phyloP scores from a whole-genome alignment of 2,113 vertebrate genomes.

The Vanacampus margaritifer region DNA sequence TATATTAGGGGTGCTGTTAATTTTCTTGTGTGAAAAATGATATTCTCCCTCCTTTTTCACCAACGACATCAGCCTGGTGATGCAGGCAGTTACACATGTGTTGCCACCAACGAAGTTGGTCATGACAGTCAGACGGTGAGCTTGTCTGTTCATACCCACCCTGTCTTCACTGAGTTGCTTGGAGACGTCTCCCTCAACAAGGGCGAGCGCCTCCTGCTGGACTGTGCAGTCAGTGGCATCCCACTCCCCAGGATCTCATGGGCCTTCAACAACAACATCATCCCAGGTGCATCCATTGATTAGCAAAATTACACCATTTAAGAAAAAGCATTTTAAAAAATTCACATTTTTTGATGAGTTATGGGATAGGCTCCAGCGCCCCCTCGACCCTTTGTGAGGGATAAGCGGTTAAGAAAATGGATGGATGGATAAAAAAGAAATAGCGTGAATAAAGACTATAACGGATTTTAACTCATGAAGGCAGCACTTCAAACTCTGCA shows the following conservation, averaged over 20 bases:
- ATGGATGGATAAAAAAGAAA: too few relatives aligned
- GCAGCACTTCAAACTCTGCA: too few relatives aligned
- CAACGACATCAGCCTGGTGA: conserved; percentile 77
- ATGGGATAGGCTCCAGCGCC: too few relatives aligned
- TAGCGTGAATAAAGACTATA: too few relatives aligned
- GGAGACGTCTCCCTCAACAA: conserved; percentile 86
- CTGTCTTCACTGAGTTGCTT: conserved; percentile 84
- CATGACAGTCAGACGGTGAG: conserved; percentile 74
- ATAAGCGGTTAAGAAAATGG: too few relatives aligned
- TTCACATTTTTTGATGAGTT: too few relatives aligned
- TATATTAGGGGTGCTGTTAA: neutral
- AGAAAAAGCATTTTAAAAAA: neutral
- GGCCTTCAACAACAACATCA: conserved; percentile 91
- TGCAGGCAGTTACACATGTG: conserved; percentile 84
- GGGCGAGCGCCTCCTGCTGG: conserved; percentile 83
- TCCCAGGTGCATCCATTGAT: conserved; percentile 76
- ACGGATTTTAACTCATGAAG: too few relatives aligned
- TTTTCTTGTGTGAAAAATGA: neutral
- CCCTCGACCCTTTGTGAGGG: too few relatives aligned
- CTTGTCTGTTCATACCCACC: conserved; percentile 80
- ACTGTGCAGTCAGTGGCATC: conserved; percentile 81
- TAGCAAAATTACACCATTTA: neutral
- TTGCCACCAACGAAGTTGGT: conserved; percentile 82
- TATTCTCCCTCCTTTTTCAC: neutral
- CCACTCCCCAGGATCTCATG: conserved; percentile 86